These are phyloP conservation scores for Ptilorrhoa leucosticta DNA, from an alignment of 2,113 vertebrate genomes.

Conservation along the genomic window DNA sequence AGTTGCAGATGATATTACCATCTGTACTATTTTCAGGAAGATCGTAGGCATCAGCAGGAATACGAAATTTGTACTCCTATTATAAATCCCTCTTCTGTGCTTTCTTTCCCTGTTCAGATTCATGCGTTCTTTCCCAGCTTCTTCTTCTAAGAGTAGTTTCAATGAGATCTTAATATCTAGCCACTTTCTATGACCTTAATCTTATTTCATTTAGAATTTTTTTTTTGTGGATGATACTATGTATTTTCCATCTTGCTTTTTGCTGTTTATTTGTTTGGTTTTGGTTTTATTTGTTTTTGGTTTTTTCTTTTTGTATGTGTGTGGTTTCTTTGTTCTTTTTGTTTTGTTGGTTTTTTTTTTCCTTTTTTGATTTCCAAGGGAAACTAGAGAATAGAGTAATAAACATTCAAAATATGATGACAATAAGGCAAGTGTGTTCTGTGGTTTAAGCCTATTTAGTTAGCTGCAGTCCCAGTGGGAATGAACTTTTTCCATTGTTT, in stretches of 20 bases:
- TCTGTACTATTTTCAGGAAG: not conserved
- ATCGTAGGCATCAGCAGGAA: not conserved
- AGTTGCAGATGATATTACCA: not conserved
- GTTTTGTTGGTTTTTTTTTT: not conserved
- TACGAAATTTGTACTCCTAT: not conserved
- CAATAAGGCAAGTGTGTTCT: not conserved
- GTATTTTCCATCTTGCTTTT: not conserved
- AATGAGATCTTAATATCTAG: not conserved
- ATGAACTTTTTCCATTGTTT: not conserved
- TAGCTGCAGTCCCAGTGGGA: not conserved
- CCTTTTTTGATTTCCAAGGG: not conserved
- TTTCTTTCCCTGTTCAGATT: not conserved
- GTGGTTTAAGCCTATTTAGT: not conserved
- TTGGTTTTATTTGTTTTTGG: not conserved
- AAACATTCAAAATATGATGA: not conserved
- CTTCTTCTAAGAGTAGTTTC: not conserved
- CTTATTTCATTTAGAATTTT: not conserved
- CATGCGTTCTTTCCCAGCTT: not conserved
- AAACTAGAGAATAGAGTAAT: not conserved
- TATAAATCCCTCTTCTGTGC: not conserved
- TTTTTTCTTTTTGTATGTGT: accelerated
- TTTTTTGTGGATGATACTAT: not conserved
- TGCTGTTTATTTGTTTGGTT: not conserved
- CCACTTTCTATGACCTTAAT: not conserved
- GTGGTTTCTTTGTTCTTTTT: not conserved